Conservation (phyloP, 2,797 vertebrate genomes). For the Poecilia wingei region DNA sequence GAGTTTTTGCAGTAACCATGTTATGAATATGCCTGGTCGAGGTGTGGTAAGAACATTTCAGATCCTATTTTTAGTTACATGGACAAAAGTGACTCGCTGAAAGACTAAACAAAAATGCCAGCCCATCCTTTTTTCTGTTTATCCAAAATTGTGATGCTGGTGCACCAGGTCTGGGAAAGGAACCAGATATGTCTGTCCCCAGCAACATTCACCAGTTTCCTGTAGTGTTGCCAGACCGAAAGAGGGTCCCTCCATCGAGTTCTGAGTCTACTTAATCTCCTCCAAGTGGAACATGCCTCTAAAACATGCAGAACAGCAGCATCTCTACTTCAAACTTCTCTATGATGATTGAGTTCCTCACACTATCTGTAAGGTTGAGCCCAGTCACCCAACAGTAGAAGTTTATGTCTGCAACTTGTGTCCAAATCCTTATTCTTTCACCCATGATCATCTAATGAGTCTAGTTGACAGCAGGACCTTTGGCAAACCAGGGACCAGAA, state of each 20-base stretch:
- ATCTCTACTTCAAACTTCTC: not conserved
- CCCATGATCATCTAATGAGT: not conserved
- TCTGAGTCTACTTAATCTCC: not conserved
- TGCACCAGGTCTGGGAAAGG: not conserved
- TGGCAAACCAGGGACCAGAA: not conserved
- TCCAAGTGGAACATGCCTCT: not conserved
- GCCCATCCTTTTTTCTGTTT: not conserved
- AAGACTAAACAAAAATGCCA: constrained; percentile 3
- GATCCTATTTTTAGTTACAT: not conserved
- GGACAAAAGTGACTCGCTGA: not conserved
- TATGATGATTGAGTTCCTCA: not conserved
- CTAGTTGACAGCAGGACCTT: not conserved
- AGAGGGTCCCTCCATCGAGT: not conserved
- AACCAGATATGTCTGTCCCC: not conserved
- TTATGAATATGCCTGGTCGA: not conserved
- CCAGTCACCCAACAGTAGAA: not conserved
- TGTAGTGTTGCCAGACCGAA: not conserved
- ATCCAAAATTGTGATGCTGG: not conserved
- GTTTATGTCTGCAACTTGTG: not conserved
- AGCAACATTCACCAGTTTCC: not conserved
- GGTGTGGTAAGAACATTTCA: not conserved
- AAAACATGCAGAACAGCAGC: not conserved
- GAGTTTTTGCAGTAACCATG: not conserved
- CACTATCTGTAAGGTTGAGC: not conserved
- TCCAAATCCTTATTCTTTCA: not conserved